phyloP scores from a whole-genome alignment of 2,888 invertebrate species.

The Auanema freiburgensis region DNA sequence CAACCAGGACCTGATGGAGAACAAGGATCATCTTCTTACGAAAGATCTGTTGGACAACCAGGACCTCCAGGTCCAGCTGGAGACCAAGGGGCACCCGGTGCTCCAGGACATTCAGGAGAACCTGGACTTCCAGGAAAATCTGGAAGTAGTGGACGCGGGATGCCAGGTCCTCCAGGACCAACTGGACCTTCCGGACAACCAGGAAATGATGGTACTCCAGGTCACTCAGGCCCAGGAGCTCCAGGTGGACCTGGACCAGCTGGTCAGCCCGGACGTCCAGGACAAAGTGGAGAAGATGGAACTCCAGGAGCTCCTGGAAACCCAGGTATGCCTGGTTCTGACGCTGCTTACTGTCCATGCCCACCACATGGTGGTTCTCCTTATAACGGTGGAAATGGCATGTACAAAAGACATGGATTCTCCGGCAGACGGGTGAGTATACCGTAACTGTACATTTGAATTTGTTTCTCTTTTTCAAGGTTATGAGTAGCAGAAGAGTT shows the following conservation, averaged over 20 bases:
- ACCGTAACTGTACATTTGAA: too few species aligned
- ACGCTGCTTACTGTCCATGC: too few species aligned
- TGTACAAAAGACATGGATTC: too few species aligned
- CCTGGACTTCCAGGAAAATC: background rate
- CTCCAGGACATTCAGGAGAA: background rate
- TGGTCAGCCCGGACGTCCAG: slow-evolving; percentile 29
- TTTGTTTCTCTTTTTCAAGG: too few species aligned
- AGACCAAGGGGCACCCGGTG: background rate
- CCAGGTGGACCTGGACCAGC: slow-evolving; percentile 27
- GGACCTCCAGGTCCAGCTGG: background rate
- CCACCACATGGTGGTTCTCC: too few species aligned
- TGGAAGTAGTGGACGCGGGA: background rate
- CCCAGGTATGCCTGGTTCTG: too few species aligned
- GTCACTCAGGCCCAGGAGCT: slow-evolving; percentile 14
- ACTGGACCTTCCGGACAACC: background rate
- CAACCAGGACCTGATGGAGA: background rate
- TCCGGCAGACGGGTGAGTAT: too few species aligned
- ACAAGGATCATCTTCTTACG: background rate
- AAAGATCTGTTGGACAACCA: background rate
- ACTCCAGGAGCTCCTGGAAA: slow-evolving; percentile 15
- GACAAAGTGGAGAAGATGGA: slow-evolving; percentile 28
- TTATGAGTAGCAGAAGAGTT: too few species aligned
- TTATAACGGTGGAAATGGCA: too few species aligned
- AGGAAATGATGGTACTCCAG: background rate
- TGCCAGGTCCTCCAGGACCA: background rate